Evolutionary conservation across 2,888 invertebrate species (phyloP).

Genomic region (Stenodema calcarata): DNA sequence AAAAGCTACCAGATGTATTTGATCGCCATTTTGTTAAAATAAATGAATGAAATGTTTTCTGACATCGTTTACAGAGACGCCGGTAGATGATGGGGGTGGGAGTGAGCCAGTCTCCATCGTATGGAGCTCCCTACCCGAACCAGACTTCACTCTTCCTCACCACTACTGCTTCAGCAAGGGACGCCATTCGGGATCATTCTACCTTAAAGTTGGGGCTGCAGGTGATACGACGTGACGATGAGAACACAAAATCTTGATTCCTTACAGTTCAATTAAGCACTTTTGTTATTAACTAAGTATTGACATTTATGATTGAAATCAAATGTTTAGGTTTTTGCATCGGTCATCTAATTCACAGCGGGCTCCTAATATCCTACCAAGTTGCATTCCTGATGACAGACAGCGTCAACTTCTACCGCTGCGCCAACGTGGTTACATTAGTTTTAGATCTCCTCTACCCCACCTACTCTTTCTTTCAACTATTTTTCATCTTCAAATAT

Average conservation of each 20-base stretch:
- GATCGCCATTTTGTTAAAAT: no score
- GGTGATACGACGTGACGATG: slow-evolving; percentile 60
- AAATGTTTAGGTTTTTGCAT: slow-evolving; percentile 72
- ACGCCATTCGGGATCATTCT: slow-evolving; percentile 75
- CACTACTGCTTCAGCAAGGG: slow-evolving; percentile 73
- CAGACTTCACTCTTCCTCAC: slow-evolving; percentile 60
- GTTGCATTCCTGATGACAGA: slow-evolving; percentile 68
- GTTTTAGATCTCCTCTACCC: slow-evolving; percentile 74
- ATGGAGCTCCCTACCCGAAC: slow-evolving; percentile 52
- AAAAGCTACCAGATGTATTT: no score
- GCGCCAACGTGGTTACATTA: slow-evolving; percentile 69
- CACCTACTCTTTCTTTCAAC: slow-evolving; percentile 75
- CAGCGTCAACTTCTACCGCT: slow-evolving; percentile 67
- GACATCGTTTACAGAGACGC: not conserved
- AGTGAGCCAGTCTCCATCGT: slow-evolving; percentile 47
- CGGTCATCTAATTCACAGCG: slow-evolving; percentile 78
- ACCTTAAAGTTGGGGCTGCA: slow-evolving; percentile 75
- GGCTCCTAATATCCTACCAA: slow-evolving; percentile 73
- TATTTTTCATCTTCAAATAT: slow-evolving; percentile 83
- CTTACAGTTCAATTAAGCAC: no score
- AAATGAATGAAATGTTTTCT: no score
- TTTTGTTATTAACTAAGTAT: no score
- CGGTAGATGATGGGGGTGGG: not conserved
- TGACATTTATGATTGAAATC: not conserved
- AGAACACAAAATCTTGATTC: no score